Percentiles rank a stretch among this genome's conserved stretches.
Conservation (phyloP, 2,888 invertebrate genomes). For the Caenorhabditis panamensis region DNA sequence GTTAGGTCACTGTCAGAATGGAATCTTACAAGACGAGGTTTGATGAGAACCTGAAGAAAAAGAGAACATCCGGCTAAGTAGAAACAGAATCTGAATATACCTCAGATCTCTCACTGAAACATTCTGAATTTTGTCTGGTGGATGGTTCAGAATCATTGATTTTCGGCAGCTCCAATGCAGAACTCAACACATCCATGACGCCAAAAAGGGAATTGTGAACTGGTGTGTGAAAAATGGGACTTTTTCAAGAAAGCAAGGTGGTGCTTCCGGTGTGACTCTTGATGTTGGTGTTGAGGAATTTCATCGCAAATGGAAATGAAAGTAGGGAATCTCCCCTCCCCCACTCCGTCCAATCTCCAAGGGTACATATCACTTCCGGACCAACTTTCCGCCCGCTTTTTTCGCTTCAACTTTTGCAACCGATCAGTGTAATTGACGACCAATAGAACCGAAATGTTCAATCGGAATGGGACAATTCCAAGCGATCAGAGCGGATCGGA, state of each 20-base stretch:
- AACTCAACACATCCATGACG: slow-evolving; percentile 19
- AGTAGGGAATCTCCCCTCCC: no score
- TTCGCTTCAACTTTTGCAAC: not conserved
- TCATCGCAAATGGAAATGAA: no score
- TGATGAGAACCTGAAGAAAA: not conserved
- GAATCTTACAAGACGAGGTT: not conserved
- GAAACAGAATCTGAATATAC: not conserved
- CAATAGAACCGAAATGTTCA: slow-evolving; percentile 29
- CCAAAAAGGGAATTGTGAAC: slow-evolving; percentile 4
- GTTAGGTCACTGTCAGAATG: slow-evolving; percentile 35
- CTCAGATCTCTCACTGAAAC: slow-evolving; percentile 31
- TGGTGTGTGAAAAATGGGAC: not conserved
- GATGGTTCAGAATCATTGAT: slow-evolving; percentile 29
- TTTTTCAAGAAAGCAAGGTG: not conserved
- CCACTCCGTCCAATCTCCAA: not conserved
- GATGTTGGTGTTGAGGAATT: no score
- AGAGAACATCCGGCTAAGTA: not conserved
- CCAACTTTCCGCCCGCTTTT: not conserved
- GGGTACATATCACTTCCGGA: not conserved
- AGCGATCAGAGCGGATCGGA: no score
- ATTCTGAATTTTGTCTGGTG: slow-evolving; percentile 20
- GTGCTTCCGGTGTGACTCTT: slow-evolving; percentile 5
- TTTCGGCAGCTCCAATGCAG: slow-evolving; percentile 10
- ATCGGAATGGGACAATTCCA: slow-evolving; percentile 29
- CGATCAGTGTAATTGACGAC: slow-evolving; percentile 38